These are phyloP conservation scores for Pelobates fuscus DNA, from an alignment of 2,113 vertebrate species.

Conservation along the genomic window DNA sequence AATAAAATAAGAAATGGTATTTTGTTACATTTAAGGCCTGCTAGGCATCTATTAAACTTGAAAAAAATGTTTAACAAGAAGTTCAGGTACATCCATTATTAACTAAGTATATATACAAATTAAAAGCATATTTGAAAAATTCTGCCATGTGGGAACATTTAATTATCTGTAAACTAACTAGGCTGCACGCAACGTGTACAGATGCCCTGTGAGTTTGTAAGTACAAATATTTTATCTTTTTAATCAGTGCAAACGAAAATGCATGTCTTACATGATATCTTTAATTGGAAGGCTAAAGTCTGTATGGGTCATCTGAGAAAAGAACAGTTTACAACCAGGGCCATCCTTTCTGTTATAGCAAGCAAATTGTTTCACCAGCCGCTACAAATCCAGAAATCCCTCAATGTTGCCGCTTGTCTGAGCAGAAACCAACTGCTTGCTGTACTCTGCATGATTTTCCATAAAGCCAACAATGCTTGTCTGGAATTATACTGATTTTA, in stretches of 20 bases:
- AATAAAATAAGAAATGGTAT: too few species aligned
- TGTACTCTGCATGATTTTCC: neutral
- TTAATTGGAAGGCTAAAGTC: slow-evolving; percentile 43
- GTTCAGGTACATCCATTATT: too few species aligned
- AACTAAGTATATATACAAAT: too few species aligned
- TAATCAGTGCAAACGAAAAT: slow-evolving; percentile 36
- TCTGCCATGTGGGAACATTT: slow-evolving; percentile 26
- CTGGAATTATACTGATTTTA: neutral
- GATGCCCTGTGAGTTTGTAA: slow-evolving; percentile 25
- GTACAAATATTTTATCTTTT: slow-evolving; percentile 44
- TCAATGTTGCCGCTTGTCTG: neutral
- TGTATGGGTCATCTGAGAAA: slow-evolving; percentile 42
- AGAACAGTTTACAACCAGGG: slow-evolving; percentile 32
- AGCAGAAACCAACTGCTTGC: neutral
- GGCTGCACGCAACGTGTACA: neutral
- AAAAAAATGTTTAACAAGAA: too few species aligned
- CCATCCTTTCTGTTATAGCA: slow-evolving; percentile 22
- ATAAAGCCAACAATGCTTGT: neutral
- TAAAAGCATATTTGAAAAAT: slow-evolving; percentile 7
- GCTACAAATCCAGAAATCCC: neutral
- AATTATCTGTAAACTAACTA: slow-evolving; percentile 20
- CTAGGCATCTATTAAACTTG: too few species aligned
- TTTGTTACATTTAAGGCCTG: too few species aligned
- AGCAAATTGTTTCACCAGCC: slow-evolving; percentile 29
- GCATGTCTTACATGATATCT: slow-evolving; percentile 30